Evolutionary conservation across 2,113 vertebrate species (phyloP), one percentile per base, ranked within the genome.

Genomic region (Coregonus clupeaformis): DNA sequence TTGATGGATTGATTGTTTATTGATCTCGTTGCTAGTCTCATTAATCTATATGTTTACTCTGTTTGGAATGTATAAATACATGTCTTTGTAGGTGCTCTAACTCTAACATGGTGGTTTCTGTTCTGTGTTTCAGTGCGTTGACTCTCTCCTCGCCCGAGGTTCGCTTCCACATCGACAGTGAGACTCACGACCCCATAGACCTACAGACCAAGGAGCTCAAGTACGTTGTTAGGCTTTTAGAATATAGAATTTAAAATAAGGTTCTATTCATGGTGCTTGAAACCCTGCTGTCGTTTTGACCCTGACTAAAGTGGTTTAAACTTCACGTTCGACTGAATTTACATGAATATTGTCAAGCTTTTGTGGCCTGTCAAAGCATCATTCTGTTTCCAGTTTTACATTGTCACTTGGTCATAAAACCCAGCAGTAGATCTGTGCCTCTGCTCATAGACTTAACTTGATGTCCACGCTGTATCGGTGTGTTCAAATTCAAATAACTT

Each of bases 141-240:
- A 98, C 95, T 0, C 92, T 99, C 45, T 96, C 97, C 0, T 98
- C 96, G 5, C 93, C 97, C n/a, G 98, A 99, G 92, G 96, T 99
- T 77, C 96, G 97, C 72, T 99, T 99, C 84, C 98, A 99, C 85
- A 96, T 99, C 13, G 98, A 99, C 91, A 99, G 97, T 83, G 98
- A 99, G 93, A 99, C 97, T 77, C 98, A 99, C 0, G 97, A 99
- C 86, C 97, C 97, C 47, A 98, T 99, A 77, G 97, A 99, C 86
- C 92, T 99, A 11, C 98, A 99, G 89, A 95, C 97, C 62, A 99
- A 99, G 85, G 97, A 99, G 77, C 95, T 99, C 57, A 97, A 94
- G 98, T 98, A 91, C 55, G 94, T 16, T 52, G 49, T 49, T 4
- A 18, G 3, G 4, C 49, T 52, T 52, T 52, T 52, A 52, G 13